Base-by-base conservation (phyloP, 2,113 vertebrate species). In the Rattus norvegicus region DNA sequence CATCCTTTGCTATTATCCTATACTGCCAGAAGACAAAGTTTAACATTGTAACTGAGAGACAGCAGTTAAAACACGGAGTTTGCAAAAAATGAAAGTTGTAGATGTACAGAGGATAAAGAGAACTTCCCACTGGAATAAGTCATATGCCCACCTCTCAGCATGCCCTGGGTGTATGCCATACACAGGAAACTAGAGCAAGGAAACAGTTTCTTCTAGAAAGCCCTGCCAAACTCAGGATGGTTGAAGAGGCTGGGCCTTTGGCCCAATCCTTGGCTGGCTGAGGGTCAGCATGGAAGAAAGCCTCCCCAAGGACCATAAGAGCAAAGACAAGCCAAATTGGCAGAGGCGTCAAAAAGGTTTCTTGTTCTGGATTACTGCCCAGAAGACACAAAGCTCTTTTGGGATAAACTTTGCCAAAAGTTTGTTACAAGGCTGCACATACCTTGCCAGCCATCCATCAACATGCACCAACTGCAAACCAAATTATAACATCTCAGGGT, bases 381-480 rank as follows among this genome's bases (percentile, higher is more conserved):
- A 75, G 89, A 22, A 70, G 5, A 96, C 9, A 28, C 0, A 4
- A 93, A 77, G 69, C 36, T 56, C 52, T 81, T 2, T 0, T 16
- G 81, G 77, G 39, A 86, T 0, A 93, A 91, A 70, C 30, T 61
- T 73, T 93, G 92, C 88, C 86, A 94, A 90, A 90, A 70, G 69
- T 91, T 24, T 86, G 59, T 30, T 85, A 79, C 36, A 77, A 91
- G 49, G 63, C 5, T 95, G 59, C 75, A 14, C 1, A 63, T 76
- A 94, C 75, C 92, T 67, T 20, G 88, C 84, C 88, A 96, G 63
- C 36, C n/a, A 95, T 88, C 88, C 84, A 43, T 92, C 88, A 96
- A 93, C 72, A 86, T 43, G 69, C 5, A 94, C 81, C 95, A 93
- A 93, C 86, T 95, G 94, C 94, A 97, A 95, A 88, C 36, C 69